A percentile compares a stretch with the other conserved stretches of the same genome.
Conservation (phyloP, 2,888 invertebrate species). For the Amiota communis region DNA sequence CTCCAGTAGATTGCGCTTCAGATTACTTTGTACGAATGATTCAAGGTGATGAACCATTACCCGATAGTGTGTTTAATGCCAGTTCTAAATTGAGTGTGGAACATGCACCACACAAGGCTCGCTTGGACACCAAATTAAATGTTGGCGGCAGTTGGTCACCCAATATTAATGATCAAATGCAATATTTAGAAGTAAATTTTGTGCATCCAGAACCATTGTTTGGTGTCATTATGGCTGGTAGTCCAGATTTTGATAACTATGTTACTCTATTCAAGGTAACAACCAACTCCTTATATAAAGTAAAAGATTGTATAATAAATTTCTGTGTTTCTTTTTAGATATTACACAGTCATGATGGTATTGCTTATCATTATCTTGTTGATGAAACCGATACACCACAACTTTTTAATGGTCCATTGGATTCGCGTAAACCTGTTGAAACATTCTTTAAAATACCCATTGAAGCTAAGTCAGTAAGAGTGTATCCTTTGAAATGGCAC, state of each 20-base stretch:
- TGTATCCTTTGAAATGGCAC: constrained; percentile 85
- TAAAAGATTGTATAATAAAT: not conserved
- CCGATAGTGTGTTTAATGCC: constrained; percentile 76
- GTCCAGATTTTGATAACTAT: constrained; percentile 79
- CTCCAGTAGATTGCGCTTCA: constrained; percentile 73
- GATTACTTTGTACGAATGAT: constrained; percentile 72
- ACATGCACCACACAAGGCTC: constrained; percentile 76
- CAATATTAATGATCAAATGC: constrained; percentile 75
- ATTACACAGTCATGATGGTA: constrained; percentile 80
- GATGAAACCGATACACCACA: constrained; percentile 76
- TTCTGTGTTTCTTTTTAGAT: constrained; percentile 55
- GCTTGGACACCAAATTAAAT: constrained; percentile 70
- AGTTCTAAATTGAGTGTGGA: constrained; percentile 75
- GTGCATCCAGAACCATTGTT: constrained; percentile 80
- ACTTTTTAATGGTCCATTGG: constrained; percentile 83
- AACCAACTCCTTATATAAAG: not conserved
- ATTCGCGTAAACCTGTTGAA: constrained; percentile 76
- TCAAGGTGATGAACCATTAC: constrained; percentile 74
- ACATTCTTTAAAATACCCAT: constrained; percentile 82
- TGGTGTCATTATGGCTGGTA: constrained; percentile 83
- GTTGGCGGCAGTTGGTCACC: constrained; percentile 83
- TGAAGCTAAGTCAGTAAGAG: constrained; percentile 82
- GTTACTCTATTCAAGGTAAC: constrained; percentile 82
- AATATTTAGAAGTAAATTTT: constrained; percentile 82
- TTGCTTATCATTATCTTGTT: constrained; percentile 77